Conservation (phyloP, 2,113 vertebrate species). For the Bujurquina vittata region DNA sequence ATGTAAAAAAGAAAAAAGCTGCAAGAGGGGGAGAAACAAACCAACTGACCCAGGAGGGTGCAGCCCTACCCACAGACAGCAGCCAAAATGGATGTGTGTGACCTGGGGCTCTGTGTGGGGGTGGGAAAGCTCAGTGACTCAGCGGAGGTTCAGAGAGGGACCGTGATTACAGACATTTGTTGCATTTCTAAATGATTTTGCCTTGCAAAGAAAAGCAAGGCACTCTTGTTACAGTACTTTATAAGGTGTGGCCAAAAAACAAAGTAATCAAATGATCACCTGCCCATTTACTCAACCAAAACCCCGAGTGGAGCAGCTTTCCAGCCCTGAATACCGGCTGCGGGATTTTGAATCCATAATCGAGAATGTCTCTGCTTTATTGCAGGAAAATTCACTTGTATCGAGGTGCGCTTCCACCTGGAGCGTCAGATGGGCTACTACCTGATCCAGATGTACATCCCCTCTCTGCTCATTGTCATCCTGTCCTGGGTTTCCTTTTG, state of each 20-base stretch:
- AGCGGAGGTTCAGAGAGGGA: too few relatives aligned
- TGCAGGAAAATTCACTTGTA: conserved; percentile 96
- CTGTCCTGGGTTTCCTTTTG: conserved; percentile 94
- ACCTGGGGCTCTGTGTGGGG: too few relatives aligned
- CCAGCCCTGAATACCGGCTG: background rate
- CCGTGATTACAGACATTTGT: too few relatives aligned
- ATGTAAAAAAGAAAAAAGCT: background rate
- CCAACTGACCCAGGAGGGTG: background rate
- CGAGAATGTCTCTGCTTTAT: background rate
- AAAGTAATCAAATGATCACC: too few relatives aligned
- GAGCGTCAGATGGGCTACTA: conserved; percentile 99
- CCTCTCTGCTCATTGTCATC: conserved; percentile 81
- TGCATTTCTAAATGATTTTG: too few relatives aligned
- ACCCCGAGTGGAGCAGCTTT: background rate
- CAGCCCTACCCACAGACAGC: background rate
- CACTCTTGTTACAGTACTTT: too few relatives aligned
- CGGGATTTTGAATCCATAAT: background rate
- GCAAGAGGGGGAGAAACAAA: background rate
- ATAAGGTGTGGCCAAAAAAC: too few relatives aligned
- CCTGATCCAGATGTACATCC: conserved; percentile 89
- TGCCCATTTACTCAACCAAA: too few relatives aligned
- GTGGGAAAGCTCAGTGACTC: too few relatives aligned
- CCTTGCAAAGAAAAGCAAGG: too few relatives aligned
- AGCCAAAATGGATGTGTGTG: background rate
- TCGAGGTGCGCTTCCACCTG: conserved; percentile 96